Conservation (phyloP, 2,797 vertebrate genomes). For the Oreochromis grahami region DNA sequence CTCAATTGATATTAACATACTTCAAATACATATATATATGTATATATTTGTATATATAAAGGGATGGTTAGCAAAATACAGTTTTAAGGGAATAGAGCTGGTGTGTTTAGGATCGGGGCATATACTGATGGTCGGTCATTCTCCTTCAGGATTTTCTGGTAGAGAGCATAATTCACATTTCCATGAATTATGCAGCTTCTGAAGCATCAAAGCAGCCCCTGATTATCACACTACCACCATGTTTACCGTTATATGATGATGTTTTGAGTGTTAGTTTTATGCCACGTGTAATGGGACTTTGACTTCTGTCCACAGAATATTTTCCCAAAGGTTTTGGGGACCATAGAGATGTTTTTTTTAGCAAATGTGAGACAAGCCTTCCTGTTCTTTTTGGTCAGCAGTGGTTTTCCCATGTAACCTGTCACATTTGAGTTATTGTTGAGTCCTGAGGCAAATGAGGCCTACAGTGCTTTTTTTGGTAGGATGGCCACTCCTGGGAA, state of each 20-base stretch:
- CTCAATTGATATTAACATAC: neutral
- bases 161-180: neutral
- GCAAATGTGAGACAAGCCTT: neutral
- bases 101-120: neutral
- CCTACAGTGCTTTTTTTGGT: neutral
- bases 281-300: neutral
- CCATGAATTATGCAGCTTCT: neutral
- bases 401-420: neutral
- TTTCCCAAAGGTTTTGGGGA: neutral
- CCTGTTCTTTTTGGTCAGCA: neutral
- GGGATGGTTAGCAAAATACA: neutral
- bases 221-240: neutral
- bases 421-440: neutral
- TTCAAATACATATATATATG: rapidly evolving
- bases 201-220: neutral
- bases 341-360: neutral
- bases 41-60: neutral
- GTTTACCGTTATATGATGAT: rapidly evolving
- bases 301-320: neutral
- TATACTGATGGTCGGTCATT: neutral
- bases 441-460: neutral
- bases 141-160: neutral
- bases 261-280: neutral
- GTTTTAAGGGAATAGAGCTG: neutral
- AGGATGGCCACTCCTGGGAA: neutral